These are phyloP conservation scores for Malurus leucopterus DNA, from an alignment of 2,797 vertebrate genomes.

Conservation along the genomic window DNA sequence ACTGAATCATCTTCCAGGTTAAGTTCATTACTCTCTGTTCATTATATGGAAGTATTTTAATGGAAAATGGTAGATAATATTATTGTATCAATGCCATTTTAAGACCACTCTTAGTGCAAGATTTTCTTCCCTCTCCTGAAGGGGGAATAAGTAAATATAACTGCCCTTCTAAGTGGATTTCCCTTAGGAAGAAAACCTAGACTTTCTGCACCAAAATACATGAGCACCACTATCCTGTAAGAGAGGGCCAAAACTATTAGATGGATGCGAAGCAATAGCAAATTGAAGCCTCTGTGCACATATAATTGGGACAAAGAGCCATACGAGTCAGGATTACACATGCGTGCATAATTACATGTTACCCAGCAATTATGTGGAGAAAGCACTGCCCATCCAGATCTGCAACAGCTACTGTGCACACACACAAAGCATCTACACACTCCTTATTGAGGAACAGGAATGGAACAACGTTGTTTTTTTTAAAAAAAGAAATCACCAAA, in stretches of 20 bases:
- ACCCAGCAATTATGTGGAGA: neutral
- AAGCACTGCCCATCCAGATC: neutral
- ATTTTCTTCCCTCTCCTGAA: neutral
- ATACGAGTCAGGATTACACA: conserved; percentile 9
- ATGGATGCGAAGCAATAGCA: neutral
- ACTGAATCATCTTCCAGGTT: neutral
- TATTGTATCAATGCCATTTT: neutral
- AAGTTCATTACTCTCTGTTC: neutral
- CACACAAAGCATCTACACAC: conserved; percentile 35
- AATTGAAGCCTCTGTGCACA: neutral
- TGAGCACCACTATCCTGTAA: neutral
- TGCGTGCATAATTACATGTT: conserved; percentile 3
- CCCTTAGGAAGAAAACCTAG: neutral
- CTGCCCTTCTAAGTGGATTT: neutral
- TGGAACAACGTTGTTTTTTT: neutral
- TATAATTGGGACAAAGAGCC: conserved; percentile 25
- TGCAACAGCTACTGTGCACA: neutral
- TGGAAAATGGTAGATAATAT: neutral
- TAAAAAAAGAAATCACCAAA: neutral
- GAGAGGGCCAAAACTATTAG: neutral
- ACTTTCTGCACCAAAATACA: neutral
- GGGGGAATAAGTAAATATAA: neutral
- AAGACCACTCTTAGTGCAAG: neutral
- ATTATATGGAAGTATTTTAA: neutral
- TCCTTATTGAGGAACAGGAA: conserved; percentile 20